Percentiles rank a stretch among this genome's conserved stretches.
Conservation (phyloP, 2,113 vertebrate genomes). For the Pelvicachromis taeniatus region DNA sequence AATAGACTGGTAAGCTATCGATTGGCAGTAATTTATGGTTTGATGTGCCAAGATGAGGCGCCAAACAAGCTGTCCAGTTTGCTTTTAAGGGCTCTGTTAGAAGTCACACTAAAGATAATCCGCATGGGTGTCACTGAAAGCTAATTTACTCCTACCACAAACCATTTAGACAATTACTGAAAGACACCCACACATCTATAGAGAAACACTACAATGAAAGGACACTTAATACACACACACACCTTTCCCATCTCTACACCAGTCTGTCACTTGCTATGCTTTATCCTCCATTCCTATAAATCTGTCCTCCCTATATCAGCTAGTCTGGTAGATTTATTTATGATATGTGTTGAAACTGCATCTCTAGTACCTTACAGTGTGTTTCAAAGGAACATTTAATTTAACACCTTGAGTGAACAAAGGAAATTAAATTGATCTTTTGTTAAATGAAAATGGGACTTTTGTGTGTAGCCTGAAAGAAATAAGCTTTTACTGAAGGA, state of each 20-base stretch:
- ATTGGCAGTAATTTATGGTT: constrained; percentile 77
- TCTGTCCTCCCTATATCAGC: constrained; percentile 34
- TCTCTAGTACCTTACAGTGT: constrained; percentile 11
- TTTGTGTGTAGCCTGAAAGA: constrained; percentile 5
- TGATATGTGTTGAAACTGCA: constrained; percentile 34
- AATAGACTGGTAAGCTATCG: constrained; percentile 76
- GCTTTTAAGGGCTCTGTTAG: constrained; percentile 76
- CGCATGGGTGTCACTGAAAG: constrained; percentile 54
- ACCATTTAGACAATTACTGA: constrained; percentile 73
- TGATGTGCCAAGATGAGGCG: constrained; percentile 65
- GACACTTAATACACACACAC: constrained; percentile 57
- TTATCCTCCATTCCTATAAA: constrained; percentile 45
- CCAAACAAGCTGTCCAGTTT: constrained; percentile 71
- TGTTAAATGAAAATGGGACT: constrained; percentile 25
- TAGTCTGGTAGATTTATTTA: constrained; percentile 49
- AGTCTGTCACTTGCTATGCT: constrained; percentile 46
- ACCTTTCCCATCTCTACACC: constrained; percentile 32
- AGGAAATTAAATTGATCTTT: constrained; percentile 53
- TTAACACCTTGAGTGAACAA: constrained; percentile 53
- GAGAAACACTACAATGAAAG: constrained; percentile 39
- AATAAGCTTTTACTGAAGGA: neutral
- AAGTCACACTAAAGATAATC: constrained; percentile 60
- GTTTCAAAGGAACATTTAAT: constrained; percentile 56
- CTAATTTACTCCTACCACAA: constrained; percentile 70
- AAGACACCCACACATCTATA: constrained; percentile 16